Evolutionary conservation across 2,113 vertebrate genomes (phyloP).

Genomic region (Choloepus hoffmanni): DNA sequence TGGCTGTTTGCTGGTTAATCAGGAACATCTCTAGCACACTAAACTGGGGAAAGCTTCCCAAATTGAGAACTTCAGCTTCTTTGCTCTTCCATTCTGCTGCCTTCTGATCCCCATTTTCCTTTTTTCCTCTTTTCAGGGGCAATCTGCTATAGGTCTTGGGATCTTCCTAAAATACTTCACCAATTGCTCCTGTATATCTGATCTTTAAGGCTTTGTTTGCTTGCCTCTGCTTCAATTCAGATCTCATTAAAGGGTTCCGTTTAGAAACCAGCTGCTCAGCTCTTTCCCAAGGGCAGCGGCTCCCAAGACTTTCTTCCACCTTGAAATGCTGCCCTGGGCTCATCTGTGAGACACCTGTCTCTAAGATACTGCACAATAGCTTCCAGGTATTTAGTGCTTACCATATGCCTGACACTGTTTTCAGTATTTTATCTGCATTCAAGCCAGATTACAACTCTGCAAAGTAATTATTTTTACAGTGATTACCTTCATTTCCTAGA

Average conservation of each 20-base stretch:
- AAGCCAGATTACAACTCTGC: background rate
- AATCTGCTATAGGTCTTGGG: background rate
- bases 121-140: background rate
- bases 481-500: background rate
- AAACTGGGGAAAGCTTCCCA: background rate
- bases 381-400: background rate
- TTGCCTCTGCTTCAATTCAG: background rate
- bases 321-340: background rate
- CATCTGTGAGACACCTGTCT: rapidly evolving
- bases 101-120: background rate
- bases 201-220: background rate
- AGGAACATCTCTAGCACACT: background rate
- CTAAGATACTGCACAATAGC: background rate
- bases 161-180: background rate
- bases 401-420: background rate
- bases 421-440: background rate
- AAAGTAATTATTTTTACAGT: background rate
- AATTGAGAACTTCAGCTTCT: background rate
- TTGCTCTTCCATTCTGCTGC: background rate
- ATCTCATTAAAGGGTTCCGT: background rate
- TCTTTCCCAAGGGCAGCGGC: background rate
- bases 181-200: background rate
- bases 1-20: background rate
- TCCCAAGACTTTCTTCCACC: background rate
- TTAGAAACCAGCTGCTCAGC: background rate